These are phyloP conservation scores for Dasyurus viverrinus DNA, from an alignment of 2,113 vertebrate species.

Conservation along the genomic window DNA sequence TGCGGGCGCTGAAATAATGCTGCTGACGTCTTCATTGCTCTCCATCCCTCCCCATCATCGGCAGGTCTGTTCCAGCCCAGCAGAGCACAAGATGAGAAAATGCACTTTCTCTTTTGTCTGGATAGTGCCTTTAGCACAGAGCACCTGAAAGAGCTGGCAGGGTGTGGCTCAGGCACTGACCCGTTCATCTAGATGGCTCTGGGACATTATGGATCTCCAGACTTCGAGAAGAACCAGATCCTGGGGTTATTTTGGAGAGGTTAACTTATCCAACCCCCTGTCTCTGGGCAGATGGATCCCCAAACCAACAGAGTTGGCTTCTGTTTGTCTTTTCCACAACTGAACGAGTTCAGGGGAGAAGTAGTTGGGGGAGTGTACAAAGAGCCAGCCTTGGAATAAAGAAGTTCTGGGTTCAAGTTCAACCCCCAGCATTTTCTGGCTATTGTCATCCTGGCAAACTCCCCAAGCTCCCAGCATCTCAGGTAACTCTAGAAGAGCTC, in stretches of 20 bases:
- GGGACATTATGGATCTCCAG: neutral
- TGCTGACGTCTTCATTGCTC: neutral
- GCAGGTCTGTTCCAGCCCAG: slow-evolving; percentile 44
- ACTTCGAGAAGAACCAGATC: neutral
- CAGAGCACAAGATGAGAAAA: slow-evolving; percentile 42
- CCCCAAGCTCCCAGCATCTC: neutral
- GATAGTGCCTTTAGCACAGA: neutral
- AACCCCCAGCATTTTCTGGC: neutral
- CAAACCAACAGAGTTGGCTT: neutral
- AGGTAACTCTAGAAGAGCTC: neutral
- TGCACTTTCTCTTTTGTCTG: neutral
- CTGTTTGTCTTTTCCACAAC: neutral
- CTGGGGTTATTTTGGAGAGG: neutral
- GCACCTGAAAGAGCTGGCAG: neutral
- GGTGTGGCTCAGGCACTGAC: accelerated
- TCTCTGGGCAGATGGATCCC: neutral
- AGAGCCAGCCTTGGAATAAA: neutral
- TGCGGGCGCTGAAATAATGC: neutral
- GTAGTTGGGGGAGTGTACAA: neutral
- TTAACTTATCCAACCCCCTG: neutral
- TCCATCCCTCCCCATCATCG: neutral
- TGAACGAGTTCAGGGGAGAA: neutral
- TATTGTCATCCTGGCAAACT: neutral
- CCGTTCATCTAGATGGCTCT: neutral
- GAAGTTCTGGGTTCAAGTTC: neutral